Evolutionary conservation across 2,888 invertebrate species (phyloP), one percentile per base, ranked within the genome.

Genomic region (Drosophila formosana): DNA sequence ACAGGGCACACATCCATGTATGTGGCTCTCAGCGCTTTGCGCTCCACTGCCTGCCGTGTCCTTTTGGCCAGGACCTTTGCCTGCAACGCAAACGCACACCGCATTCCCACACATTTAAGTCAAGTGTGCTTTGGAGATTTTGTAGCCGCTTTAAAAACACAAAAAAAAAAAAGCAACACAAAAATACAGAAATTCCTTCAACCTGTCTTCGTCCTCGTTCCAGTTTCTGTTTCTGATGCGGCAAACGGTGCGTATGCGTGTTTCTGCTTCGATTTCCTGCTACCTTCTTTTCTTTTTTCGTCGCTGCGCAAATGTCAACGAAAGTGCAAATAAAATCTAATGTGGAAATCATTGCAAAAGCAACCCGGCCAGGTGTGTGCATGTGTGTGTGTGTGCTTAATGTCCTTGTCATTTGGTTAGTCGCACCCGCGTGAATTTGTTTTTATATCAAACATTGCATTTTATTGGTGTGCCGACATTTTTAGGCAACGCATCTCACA

Each of bases 261-360:
- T 52, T 72, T 45, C 23, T 32, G 34, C 55, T 18, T 45, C 43
- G 43, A 56, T 52, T 23, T 52, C 26, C 25, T 23, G 32, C 32
- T 47, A n/a, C 30, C 25, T 18, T 3, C 13, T 45, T 60, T 57
- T 49, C 46, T 76, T 53, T 56, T 64, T 34, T 56, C 60, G 71
- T 72, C 39, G 39, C 84, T 84, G 79, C 68, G 84, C 78, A 81
- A 88, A 83, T 87, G 82, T 84, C 89, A 88, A 75, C 80, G 72
- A 82, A 86, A 87, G 89, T 84, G 88, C 89, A 89, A 89, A 89
- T 86, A 89, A 86, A 86, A 88, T 89, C 89, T 81, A 89, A 87
- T 87, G 87, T 79, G 70, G 70, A 89, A 87, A 88, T 89, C 89
- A 87, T 89, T 87, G 89, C 89, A 82, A 87, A 78, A 88, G 76